Percentiles rank a stretch among this genome's conserved stretches.
These are phyloP conservation scores for Venusia cambrica DNA, from an alignment of 2,888 invertebrate genomes.

Conservation along the genomic window DNA sequence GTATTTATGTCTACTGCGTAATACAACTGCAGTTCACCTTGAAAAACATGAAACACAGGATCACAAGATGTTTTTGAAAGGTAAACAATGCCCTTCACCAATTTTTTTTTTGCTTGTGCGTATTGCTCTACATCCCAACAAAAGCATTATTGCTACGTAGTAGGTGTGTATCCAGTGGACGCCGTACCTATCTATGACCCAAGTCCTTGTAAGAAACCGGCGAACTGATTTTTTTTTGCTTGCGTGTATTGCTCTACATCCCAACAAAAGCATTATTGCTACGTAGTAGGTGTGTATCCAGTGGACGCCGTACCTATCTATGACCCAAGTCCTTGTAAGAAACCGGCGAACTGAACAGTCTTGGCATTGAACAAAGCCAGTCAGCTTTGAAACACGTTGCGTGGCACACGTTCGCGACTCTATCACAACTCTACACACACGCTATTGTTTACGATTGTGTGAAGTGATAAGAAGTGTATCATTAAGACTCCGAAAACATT, in stretches of 20 bases:
- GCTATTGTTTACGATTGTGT: conserved; percentile 33
- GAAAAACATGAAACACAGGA: no score
- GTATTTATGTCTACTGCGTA: no score
- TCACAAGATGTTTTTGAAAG: no score
- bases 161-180: conserved; percentile 1
- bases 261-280: no score
- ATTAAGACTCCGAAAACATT: conserved; percentile 7
- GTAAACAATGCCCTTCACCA: no score
- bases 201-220: conserved; percentile 54
- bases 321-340: conserved; percentile 59
- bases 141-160: no score
- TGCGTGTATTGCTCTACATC: no score
- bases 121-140: no score
- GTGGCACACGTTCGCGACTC: conserved; percentile 32
- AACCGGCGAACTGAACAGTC: conserved; percentile 38
- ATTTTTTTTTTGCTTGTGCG: no score
- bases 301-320: conserved; percentile 29
- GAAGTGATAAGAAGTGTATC: conserved; percentile 18
- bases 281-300: no score
- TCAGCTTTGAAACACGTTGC: conserved; percentile 36
- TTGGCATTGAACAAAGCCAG: conserved; percentile 45
- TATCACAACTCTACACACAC: conserved; percentile 32
- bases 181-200: conserved; percentile 41
- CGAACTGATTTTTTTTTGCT: no score
- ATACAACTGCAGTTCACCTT: no score